Base-by-base conservation (phyloP, 53 echinoderm and acorn worm genomes). In the Paracentrotus lividus region DNA sequence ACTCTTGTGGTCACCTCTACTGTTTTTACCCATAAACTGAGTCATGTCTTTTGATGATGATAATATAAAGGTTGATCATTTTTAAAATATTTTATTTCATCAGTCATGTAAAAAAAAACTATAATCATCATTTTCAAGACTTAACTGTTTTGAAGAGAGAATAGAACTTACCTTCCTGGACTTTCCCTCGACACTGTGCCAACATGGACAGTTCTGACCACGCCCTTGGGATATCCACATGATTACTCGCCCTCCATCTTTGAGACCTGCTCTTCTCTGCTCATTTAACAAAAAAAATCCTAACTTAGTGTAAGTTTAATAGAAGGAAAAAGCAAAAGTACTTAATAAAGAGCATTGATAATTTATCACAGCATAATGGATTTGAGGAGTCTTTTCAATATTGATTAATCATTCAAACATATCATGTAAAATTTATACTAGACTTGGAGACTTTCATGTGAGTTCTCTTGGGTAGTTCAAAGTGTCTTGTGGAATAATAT, bases 181-280 rank as follows among this genome's bases (percentile, higher is more conserved):
- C 96, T 68, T 96, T 96, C 34, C 99, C 99, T 54, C 97, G 91
- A 85, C 99, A 98, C 93, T 98, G 99, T 90, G 99, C 99, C 87
- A 99, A 86, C 95, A 99, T 96, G 42, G 99, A 99, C 42, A 98
- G 90, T 49, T 98, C 99, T 86, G 97, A 94, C 99, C 99, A 98
- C 20, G 97, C 99, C 93, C 95, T 97, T 1, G 99, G 97, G 10
- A 98, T 90, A 60, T 98, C 99, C 15, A 98, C 99, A 95, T 97
- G 94, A 88, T 93, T 98, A 0, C 99, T 59, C 90, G 61, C 6
- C 97, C 97, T 59, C 95, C 97, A 77, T 97, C 97, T 59, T 85
- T 95, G 15, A 98, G 88, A 49, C 99, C 99, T 89, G 96, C 97
- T 96, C 97, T 95, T 69, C 96, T 97, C 99, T 98, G 84, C 21